Evolutionary conservation across 2,113 vertebrate species (phyloP).

Genomic region (Butorides virescens): DNA sequence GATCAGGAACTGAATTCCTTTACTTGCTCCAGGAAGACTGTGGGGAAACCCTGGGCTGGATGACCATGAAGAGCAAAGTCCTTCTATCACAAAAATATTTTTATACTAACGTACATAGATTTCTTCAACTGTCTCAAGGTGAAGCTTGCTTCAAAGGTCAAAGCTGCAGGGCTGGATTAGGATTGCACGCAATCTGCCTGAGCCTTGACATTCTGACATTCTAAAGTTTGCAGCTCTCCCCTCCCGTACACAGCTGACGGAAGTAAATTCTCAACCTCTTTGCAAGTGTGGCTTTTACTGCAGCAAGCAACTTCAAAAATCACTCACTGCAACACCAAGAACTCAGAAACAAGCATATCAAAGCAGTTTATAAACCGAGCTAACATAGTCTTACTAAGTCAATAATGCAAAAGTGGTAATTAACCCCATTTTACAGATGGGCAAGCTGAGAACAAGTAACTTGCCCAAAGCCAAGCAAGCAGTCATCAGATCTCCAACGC

Average conservation of each 20-base stretch:
- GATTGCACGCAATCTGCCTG: slow-evolving; percentile 58
- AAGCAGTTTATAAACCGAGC: background rate
- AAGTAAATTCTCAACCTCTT: background rate
- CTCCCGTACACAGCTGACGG: background rate
- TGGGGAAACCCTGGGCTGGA: background rate
- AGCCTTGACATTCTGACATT: slow-evolving; percentile 44
- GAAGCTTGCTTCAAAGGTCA: slow-evolving; percentile 62
- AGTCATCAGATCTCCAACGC: background rate
- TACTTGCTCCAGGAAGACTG: background rate
- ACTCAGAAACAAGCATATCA: background rate
- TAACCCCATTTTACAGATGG: slow-evolving; percentile 25
- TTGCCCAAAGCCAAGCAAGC: background rate
- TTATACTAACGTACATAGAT: background rate
- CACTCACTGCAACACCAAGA: background rate
- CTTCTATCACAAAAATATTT: background rate
- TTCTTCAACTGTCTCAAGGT: slow-evolving; percentile 35
- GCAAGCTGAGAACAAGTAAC: background rate
- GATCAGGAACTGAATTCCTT: background rate
- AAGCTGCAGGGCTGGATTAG: slow-evolving; percentile 59
- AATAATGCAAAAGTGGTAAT: background rate
- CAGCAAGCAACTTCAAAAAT: background rate
- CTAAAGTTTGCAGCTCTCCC: background rate
- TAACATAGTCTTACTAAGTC: background rate
- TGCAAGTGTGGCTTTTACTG: background rate
- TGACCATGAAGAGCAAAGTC: background rate